These are phyloP conservation scores for Globodera rostochiensis DNA, from an alignment of 1,140 invertebrate genomes.

Conservation along the genomic window DNA sequence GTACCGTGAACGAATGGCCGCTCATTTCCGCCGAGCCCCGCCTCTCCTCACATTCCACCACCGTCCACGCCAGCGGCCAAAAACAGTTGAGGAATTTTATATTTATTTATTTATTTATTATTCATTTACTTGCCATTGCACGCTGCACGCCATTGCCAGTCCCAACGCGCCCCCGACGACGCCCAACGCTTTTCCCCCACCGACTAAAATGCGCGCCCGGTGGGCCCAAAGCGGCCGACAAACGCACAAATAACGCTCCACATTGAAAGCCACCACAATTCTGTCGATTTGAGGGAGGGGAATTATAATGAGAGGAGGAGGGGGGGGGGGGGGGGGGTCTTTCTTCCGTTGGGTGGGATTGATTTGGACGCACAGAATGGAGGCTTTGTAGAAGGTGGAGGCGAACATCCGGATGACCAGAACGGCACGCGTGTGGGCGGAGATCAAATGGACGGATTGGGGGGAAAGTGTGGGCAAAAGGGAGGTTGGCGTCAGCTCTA, in stretches of 20 bases:
- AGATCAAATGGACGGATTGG: conserved; percentile 50
- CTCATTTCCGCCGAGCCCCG: not conserved
- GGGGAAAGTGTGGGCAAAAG: conserved; percentile 38
- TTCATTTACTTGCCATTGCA: conserved; percentile 50
- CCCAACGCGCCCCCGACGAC: conserved; percentile 51
- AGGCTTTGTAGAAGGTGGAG: conserved; percentile 64
- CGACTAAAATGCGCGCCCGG: conserved; percentile 53
- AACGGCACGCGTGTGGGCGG: conserved; percentile 55
- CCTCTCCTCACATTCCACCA: not conserved
- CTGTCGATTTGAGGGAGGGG: conserved; percentile 36
- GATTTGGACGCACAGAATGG: conserved; percentile 57
- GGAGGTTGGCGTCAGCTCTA: conserved; percentile 58
- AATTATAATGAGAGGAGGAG: not conserved
- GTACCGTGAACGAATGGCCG: too few species aligned
- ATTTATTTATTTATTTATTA: not conserved
- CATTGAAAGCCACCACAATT: conserved; percentile 65
- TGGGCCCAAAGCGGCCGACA: conserved; percentile 59
- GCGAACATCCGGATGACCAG: conserved; percentile 61
- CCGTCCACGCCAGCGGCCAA: conserved; percentile 7
- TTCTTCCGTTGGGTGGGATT: not conserved
- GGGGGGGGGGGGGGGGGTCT: too few species aligned
- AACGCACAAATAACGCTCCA: conserved; percentile 63
- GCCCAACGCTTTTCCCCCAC: conserved; percentile 41
- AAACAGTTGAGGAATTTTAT: not conserved
- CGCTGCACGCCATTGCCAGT: conserved; percentile 56